A percentile compares a stretch with the other conserved stretches of the same genome.
Conservation (phyloP, 1,140 invertebrate species). For the Bombus confusus region DNA sequence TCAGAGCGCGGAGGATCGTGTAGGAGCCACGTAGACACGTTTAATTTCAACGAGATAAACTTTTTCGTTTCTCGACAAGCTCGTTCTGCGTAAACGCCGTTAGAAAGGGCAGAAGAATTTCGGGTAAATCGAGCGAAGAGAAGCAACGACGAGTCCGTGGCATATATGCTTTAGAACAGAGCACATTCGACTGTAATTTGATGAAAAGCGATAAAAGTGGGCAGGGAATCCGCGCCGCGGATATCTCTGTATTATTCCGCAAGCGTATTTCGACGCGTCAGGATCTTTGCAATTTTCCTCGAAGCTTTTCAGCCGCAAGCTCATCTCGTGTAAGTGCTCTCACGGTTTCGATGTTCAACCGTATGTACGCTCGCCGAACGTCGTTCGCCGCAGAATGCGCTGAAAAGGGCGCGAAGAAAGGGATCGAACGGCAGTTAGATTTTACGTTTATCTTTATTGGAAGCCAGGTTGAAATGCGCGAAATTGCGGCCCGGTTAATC, state of each 20-base stretch:
- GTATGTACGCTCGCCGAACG: slow-evolving; percentile 50
- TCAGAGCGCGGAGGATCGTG: neutral
- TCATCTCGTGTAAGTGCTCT: slow-evolving; percentile 65
- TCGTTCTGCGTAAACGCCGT: neutral
- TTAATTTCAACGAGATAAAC: slow-evolving; percentile 23
- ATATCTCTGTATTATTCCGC: slow-evolving; percentile 27
- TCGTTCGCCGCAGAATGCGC: slow-evolving; percentile 30
- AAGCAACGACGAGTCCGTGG: neutral
- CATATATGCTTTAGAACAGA: neutral
- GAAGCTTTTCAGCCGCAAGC: slow-evolving; percentile 55
- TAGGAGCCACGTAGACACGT: neutral
- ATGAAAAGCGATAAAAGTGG: slow-evolving; percentile 41
- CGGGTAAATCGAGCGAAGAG: neutral
- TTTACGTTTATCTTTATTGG: slow-evolving; percentile 76
- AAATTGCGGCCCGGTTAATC: slow-evolving; percentile 29
- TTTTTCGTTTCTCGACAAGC: neutral
- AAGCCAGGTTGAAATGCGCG: neutral
- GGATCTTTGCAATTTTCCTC: slow-evolving; percentile 49
- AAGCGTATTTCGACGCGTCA: slow-evolving; percentile 18
- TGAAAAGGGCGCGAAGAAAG: slow-evolving; percentile 49
- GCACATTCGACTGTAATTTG: slow-evolving; percentile 43
- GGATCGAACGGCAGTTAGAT: slow-evolving; percentile 72
- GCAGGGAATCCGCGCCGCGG: neutral
- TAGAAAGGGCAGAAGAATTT: neutral
- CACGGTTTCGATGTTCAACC: slow-evolving; percentile 44